Evolutionary conservation across 2,888 invertebrate species (phyloP).

Genomic region (Amphipoea oculea): DNA sequence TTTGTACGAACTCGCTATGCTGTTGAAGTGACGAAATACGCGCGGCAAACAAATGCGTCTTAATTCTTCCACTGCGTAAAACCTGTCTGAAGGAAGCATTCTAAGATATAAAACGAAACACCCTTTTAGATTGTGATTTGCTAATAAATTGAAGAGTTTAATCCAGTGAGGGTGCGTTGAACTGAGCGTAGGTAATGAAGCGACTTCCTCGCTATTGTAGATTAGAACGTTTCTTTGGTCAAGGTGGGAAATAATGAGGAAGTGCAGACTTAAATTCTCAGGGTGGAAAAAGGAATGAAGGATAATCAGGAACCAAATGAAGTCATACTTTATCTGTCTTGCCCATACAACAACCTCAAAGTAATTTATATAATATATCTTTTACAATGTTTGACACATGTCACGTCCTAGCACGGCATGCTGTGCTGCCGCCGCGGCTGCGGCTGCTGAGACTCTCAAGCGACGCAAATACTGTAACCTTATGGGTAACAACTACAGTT

Average conservation of each 20-base stretch:
- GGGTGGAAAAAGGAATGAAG: background rate
- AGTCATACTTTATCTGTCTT: background rate
- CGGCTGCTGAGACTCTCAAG: too few relatives aligned
- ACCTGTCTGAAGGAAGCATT: slow-evolving; percentile 36
- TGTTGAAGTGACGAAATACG: background rate
- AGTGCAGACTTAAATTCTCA: background rate
- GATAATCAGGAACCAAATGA: background rate
- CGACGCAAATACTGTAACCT: too few relatives aligned
- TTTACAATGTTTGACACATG: too few relatives aligned
- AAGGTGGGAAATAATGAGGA: background rate
- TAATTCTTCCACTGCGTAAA: slow-evolving; percentile 53
- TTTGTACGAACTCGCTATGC: background rate
- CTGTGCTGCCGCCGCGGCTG: too few relatives aligned
- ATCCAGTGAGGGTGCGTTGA: slow-evolving; percentile 41
- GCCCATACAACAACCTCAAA: background rate
- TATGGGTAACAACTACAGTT: too few relatives aligned
- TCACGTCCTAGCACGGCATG: too few relatives aligned
- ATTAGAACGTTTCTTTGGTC: background rate
- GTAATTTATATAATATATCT: background rate
- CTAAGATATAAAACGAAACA: slow-evolving; percentile 40
- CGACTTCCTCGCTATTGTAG: slow-evolving; percentile 7
- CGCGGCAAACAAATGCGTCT: slow-evolving; percentile 6
- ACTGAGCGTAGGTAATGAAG: slow-evolving; percentile 43
- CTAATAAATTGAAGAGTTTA: slow-evolving; percentile 50
- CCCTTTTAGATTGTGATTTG: slow-evolving; percentile 44